phyloP scores from a whole-genome alignment of 1,140 invertebrate species.

The Heliconius hewitsoni region DNA sequence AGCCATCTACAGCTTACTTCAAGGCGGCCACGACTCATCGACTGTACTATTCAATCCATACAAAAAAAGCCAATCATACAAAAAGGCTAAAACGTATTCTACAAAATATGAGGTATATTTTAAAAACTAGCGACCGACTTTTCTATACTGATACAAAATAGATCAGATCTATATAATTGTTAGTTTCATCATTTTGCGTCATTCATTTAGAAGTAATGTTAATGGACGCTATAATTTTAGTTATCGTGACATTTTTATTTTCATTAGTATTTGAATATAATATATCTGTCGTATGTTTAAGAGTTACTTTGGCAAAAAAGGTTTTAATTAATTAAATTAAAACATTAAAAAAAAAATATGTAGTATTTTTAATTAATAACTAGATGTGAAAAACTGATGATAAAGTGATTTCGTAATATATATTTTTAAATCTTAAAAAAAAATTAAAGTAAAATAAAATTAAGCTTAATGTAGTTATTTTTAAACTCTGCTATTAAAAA shows the following conservation, averaged over 20 bases:
- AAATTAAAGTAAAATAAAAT: no score
- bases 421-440: no score
- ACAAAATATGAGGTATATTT: slow-evolving; percentile 74
- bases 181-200: not conserved
- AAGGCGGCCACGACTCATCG: no score
- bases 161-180: not conserved
- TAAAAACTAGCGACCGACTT: slow-evolving; percentile 17
- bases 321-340: no score
- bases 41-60: slow-evolving; percentile 28
- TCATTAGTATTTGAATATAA: not conserved
- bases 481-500: no score
- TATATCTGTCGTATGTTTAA: not conserved
- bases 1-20: no score
- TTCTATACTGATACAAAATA: slow-evolving; percentile 13
- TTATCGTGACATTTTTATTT: not conserved
- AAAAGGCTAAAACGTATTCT: slow-evolving; percentile 52
- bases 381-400: no score
- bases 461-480: no score
- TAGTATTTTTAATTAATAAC: no score
- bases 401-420: no score
- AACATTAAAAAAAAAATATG: no score
- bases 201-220: not conserved
- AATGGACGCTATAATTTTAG: not conserved
- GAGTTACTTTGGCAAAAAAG: not conserved
- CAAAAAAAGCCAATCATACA: slow-evolving; percentile 51